Evolutionary conservation across 1,140 invertebrate genomes (phyloP).

Genomic region (Seison nebaliae): DNA sequence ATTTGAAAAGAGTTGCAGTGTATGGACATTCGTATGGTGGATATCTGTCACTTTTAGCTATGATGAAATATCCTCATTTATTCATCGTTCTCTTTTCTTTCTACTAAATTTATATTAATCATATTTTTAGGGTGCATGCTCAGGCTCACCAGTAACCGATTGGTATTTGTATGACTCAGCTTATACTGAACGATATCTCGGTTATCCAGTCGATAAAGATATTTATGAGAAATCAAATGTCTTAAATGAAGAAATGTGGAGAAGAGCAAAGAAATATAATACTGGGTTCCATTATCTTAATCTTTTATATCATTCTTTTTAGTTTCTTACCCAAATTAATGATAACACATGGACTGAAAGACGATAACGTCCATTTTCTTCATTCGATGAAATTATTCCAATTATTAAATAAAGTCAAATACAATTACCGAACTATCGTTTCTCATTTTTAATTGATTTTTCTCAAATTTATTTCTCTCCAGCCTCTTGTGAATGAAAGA

Average conservation of each 20-base stretch:
- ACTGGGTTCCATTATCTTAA: background rate
- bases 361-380: constrained; percentile 99
- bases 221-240: constrained; percentile 36
- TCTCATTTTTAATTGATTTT: too few relatives aligned
- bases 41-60: constrained; percentile 32
- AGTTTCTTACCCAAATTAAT: constrained; percentile 52
- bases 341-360: constrained; percentile 87
- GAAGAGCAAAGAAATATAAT: constrained; percentile 21
- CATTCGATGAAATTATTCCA: too few relatives aligned
- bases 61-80: constrained; percentile 29
- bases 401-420: too few relatives aligned
- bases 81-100: constrained; percentile 28
- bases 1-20: constrained; percentile 65
- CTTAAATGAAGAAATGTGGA: constrained; percentile 19
- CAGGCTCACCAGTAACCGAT: constrained; percentile 79
- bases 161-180: constrained; percentile 75
- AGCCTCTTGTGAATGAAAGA: too few relatives aligned
- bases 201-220: constrained; percentile 48
- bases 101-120: constrained; percentile 1
- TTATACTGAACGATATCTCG: constrained; percentile 83
- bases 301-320: background rate
- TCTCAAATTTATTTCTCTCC: too few relatives aligned
- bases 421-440: too few relatives aligned
- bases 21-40: constrained; percentile 86
- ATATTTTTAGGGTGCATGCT: constrained; percentile 44